A percentile compares a stretch with the other conserved stretches of the same genome.
phyloP scores from a whole-genome alignment of 2,888 invertebrate genomes.

The Metallyticus violacea region DNA sequence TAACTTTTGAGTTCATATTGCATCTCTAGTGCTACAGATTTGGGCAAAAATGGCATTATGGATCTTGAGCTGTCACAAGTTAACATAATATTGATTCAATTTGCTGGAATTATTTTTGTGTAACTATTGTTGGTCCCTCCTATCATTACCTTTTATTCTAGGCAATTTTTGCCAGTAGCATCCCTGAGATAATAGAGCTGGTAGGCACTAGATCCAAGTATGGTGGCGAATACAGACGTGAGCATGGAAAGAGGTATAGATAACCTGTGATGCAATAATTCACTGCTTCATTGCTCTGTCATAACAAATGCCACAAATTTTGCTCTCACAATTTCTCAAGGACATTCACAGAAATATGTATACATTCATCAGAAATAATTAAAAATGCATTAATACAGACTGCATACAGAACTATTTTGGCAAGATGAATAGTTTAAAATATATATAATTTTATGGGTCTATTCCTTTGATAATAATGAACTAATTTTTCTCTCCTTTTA shows the following conservation, averaged over 20 bases:
- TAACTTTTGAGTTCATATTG: not conserved
- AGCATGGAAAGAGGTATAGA: slow-evolving; percentile 91
- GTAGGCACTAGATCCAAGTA: slow-evolving; percentile 99
- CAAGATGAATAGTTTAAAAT: no score
- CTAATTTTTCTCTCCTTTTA: no score
- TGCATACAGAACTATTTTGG: not conserved
- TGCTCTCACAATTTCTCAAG: not conserved
- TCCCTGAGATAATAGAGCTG: slow-evolving; percentile 99
- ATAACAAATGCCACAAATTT: not conserved
- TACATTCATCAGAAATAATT: no score
- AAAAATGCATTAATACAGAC: not conserved
- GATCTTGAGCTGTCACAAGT: not conserved
- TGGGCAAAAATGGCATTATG: not conserved
- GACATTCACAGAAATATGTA: no score
- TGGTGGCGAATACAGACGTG: slow-evolving; percentile 98
- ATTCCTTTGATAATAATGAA: no score
- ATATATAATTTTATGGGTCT: no score
- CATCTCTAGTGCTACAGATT: not conserved
- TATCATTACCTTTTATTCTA: slow-evolving; percentile 43
- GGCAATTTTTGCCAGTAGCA: slow-evolving; percentile 99
- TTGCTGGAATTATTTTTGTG: not conserved
- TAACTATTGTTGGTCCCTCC: not conserved
- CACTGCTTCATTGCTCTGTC: not conserved
- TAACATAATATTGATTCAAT: not conserved
- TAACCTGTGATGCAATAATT: slow-evolving; percentile 43